phyloP scores from a whole-genome alignment of 1,140 invertebrate genomes.

The Melipona quadrifasciata region DNA sequence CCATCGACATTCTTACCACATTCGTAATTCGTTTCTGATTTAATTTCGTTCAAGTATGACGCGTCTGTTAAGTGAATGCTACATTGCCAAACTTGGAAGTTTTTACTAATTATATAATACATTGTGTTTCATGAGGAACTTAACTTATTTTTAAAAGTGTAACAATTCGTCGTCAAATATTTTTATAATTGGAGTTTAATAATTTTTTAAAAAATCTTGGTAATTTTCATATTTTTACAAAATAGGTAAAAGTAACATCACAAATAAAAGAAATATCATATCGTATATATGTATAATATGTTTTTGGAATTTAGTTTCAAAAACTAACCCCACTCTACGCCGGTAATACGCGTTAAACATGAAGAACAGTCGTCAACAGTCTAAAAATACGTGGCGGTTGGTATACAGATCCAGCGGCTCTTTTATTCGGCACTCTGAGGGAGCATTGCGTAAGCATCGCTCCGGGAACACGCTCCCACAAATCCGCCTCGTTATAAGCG shows the following conservation, averaged over 20 bases:
- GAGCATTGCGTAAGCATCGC: conserved; percentile 68
- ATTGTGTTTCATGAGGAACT: not conserved
- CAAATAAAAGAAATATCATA: not conserved
- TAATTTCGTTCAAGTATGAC: not conserved
- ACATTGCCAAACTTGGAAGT: conserved; percentile 4
- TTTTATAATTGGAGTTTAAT: not conserved
- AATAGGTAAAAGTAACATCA: not conserved
- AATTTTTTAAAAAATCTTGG: not conserved
- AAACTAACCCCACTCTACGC: not conserved
- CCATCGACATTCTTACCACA: not conserved
- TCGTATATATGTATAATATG: not conserved
- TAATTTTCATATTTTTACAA: not conserved
- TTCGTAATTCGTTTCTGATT: conserved; percentile 4
- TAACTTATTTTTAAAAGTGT: not conserved
- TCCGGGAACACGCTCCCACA: conserved; percentile 46
- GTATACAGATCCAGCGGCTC: conserved; percentile 72
- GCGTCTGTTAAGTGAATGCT: not conserved
- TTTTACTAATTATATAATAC: not conserved
- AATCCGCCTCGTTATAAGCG: conserved; percentile 48
- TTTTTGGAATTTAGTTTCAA: not conserved
- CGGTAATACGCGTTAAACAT: conserved; percentile 1
- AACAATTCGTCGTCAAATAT: not conserved
- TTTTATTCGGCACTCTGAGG: conserved; percentile 63
- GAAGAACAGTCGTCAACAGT: conserved; percentile 53
- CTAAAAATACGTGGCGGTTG: conserved; percentile 75